Percentiles rank a stretch among this genome's conserved stretches.
phyloP scores from a whole-genome alignment of 2,888 invertebrate genomes.

The Polydesmus complanatus region DNA sequence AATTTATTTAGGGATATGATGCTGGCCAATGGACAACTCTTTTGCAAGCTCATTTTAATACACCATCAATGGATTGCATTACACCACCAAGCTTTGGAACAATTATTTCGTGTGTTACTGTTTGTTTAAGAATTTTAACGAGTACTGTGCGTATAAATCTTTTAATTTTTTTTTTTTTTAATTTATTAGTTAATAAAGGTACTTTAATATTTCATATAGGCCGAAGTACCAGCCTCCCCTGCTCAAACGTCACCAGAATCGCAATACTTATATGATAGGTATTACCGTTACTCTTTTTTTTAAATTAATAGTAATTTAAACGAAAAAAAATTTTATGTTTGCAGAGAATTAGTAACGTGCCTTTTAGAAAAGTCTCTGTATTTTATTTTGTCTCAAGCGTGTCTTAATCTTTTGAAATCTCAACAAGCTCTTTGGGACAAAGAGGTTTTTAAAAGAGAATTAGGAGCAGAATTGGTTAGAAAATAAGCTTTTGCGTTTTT shows the following conservation, averaged over 20 bases:
- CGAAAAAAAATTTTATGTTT: slow-evolving; percentile 5
- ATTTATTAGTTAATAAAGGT: background rate
- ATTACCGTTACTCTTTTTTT: background rate
- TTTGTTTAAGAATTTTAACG: slow-evolving; percentile 24
- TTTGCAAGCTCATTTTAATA: slow-evolving; percentile 29
- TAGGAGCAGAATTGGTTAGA: slow-evolving; percentile 32
- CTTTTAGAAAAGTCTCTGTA: slow-evolving; percentile 31
- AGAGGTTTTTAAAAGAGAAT: slow-evolving; percentile 32
- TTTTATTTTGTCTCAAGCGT: slow-evolving; percentile 31
- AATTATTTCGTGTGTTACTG: slow-evolving; percentile 30
- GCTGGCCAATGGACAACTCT: slow-evolving; percentile 31
- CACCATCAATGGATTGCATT: slow-evolving; percentile 31
- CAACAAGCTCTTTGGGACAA: slow-evolving; percentile 28
- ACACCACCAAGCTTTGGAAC: slow-evolving; percentile 32
- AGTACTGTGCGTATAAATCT: background rate
- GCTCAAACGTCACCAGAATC: background rate
- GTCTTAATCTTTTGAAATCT: slow-evolving; percentile 30
- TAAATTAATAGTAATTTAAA: background rate
- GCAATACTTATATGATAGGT: background rate
- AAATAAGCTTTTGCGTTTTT: background rate
- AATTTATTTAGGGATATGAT: slow-evolving; percentile 21
- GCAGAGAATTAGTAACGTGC: slow-evolving; percentile 24
- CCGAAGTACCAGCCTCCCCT: slow-evolving; percentile 10
- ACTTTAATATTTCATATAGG: slow-evolving; percentile 3
- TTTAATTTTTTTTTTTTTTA: too few relatives aligned